Evolutionary conservation across 2,113 vertebrate species (phyloP).

Genomic region (Tragulus kanchil): DNA sequence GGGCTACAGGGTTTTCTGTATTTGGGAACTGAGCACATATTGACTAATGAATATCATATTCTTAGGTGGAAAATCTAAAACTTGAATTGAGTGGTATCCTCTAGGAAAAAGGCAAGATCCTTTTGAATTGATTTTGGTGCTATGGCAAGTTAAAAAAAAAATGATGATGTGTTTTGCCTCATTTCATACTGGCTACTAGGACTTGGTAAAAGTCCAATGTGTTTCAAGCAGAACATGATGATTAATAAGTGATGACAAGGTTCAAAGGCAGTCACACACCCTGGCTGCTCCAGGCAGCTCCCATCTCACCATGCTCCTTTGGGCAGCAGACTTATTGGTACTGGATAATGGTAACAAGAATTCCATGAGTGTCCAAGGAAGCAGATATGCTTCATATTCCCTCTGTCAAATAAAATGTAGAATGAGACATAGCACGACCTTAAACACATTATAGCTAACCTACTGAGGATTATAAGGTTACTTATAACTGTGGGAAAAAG

Average conservation of each 20-base stretch:
- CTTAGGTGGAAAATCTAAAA: constrained; percentile 47
- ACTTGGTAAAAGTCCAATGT: constrained; percentile 41
- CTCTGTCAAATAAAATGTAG: constrained; percentile 35
- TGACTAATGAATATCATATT: neutral
- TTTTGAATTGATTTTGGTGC: constrained; percentile 45
- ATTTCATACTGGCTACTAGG: neutral
- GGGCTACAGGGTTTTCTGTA: neutral
- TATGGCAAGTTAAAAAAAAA: neutral
- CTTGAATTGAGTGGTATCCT: constrained; percentile 13
- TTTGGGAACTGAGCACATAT: rapidly evolving
- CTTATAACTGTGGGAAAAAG: neutral
- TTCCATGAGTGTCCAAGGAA: neutral
- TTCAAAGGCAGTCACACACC: neutral
- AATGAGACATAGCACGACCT: neutral
- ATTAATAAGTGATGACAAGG: constrained; percentile 46
- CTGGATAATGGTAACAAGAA: neutral
- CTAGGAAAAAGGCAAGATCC: neutral
- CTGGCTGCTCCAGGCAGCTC: neutral
- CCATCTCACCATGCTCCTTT: neutral
- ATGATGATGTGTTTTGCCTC: neutral
- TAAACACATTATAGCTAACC: neutral
- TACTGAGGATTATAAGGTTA: neutral
- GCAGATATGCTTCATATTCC: neutral
- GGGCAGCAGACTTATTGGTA: neutral
- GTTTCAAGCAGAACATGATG: neutral